Conservation (phyloP, 2,888 invertebrate species). For the Tupiocoris notatus region DNA sequence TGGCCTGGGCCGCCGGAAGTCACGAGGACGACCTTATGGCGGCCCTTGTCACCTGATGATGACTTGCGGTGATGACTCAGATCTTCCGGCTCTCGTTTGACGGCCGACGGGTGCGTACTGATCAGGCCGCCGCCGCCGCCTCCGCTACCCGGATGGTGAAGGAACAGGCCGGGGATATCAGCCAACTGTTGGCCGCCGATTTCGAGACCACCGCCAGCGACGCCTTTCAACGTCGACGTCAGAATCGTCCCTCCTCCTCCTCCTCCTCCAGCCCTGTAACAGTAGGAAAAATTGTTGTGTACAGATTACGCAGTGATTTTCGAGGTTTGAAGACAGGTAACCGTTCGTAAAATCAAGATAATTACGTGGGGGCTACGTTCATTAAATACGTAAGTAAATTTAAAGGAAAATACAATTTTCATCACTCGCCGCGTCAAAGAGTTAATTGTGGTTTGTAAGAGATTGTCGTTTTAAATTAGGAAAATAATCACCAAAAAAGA, state of each 20-base stretch:
- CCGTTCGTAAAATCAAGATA: no score
- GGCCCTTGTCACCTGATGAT: constrained; percentile 44
- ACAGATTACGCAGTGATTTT: no score
- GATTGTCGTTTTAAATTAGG: no score
- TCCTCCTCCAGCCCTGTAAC: constrained; percentile 47
- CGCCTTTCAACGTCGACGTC: constrained; percentile 63
- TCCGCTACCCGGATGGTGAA: constrained; percentile 52
- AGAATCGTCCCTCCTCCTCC: constrained; percentile 49
- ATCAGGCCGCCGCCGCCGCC: constrained; percentile 6
- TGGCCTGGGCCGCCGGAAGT: constrained; percentile 52
- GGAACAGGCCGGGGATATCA: constrained; percentile 59
- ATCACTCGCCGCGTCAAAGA: no score
- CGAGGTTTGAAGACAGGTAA: no score
- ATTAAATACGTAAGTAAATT: no score
- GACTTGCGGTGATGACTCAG: constrained; percentile 66
- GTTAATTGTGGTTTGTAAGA: no score
- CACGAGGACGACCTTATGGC: constrained; percentile 55
- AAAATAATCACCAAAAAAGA: no score
- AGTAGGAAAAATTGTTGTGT: neutral
- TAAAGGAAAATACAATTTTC: no score
- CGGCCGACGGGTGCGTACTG: constrained; percentile 56
- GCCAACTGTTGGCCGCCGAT: constrained; percentile 56
- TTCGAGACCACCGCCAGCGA: constrained; percentile 66
- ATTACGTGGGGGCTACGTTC: no score
- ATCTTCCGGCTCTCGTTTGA: constrained; percentile 81